phyloP scores from a whole-genome alignment of 2,888 invertebrate species.

The Drosophila eohydei region DNA sequence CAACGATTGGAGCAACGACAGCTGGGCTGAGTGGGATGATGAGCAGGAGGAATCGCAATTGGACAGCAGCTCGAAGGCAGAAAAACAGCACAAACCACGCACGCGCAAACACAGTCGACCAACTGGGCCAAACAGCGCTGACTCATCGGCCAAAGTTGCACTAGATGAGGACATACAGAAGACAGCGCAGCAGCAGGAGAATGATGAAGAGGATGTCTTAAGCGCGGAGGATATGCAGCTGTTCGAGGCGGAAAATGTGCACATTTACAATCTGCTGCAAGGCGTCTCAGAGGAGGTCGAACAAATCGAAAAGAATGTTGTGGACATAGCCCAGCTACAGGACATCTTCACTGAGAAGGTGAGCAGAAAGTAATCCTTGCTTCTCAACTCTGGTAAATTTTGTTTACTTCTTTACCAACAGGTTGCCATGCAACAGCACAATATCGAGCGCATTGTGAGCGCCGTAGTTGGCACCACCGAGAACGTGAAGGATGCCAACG shows the following conservation, averaged over 20 bases:
- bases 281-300: conserved; percentile 95
- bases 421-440: conserved; percentile 96
- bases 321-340: conserved; percentile 97
- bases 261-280: conserved; percentile 94
- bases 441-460: conserved; percentile 95
- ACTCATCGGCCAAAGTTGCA: conserved; percentile 78
- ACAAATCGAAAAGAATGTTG: conserved; percentile 95
- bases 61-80: conserved; percentile 15
- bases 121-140: conserved; percentile 26
- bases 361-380: conserved; percentile 7
- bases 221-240: conserved; percentile 96
- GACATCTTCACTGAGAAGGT: conserved; percentile 98
- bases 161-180: conserved; percentile 83
- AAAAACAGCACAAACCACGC: conserved; percentile 41
- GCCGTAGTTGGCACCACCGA: conserved; percentile 96
- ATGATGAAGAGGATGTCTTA: conserved; percentile 85
- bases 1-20: conserved; percentile 64
- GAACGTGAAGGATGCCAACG: conserved; percentile 98
- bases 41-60: conserved; percentile 30
- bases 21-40: conserved; percentile 61
- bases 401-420: conserved; percentile 60
- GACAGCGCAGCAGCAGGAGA: conserved; percentile 76
- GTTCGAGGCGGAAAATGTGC: conserved; percentile 96
- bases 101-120: conserved; percentile 56
- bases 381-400: not conserved